A percentile compares a stretch with the other conserved stretches of the same genome.
Conservation (phyloP, 2,797 vertebrate species). For the Pangasius mekongensis region DNA sequence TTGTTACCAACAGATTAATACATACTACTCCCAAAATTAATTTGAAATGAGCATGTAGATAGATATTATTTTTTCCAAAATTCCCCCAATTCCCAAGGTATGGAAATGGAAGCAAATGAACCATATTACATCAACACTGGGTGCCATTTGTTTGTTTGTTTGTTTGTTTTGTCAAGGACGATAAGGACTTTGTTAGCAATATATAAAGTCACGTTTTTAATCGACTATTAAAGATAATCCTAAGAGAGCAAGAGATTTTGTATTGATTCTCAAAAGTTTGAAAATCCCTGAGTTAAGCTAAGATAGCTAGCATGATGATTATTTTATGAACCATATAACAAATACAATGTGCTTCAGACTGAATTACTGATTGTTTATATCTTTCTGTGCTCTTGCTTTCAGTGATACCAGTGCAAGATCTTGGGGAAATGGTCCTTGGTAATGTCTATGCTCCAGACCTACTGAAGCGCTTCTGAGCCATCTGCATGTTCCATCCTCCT, state of each 20-base stretch:
- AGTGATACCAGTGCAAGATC: background rate
- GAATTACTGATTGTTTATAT: background rate
- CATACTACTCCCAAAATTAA: background rate
- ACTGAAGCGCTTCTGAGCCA: background rate
- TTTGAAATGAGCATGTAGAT: background rate
- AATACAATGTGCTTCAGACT: background rate
- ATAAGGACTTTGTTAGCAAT: background rate
- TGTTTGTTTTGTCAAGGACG: background rate
- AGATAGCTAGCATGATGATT: background rate
- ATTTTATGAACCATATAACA: background rate
- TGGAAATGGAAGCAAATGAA: background rate
- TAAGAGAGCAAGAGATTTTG: background rate
- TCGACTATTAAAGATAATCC: background rate
- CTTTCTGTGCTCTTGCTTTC: background rate
- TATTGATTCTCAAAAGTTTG: background rate
- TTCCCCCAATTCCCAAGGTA: background rate
- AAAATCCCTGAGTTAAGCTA: background rate
- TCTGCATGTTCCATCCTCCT: constrained; percentile 1
- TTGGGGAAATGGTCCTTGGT: background rate
- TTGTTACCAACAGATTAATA: background rate
- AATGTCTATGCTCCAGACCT: background rate
- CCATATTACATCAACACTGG: background rate
- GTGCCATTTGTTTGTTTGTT: background rate
- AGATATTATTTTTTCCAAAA: background rate
- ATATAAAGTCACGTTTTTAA: background rate